phyloP scores from a whole-genome alignment of 1,140 invertebrate genomes.

The Theocolax elegans region DNA sequence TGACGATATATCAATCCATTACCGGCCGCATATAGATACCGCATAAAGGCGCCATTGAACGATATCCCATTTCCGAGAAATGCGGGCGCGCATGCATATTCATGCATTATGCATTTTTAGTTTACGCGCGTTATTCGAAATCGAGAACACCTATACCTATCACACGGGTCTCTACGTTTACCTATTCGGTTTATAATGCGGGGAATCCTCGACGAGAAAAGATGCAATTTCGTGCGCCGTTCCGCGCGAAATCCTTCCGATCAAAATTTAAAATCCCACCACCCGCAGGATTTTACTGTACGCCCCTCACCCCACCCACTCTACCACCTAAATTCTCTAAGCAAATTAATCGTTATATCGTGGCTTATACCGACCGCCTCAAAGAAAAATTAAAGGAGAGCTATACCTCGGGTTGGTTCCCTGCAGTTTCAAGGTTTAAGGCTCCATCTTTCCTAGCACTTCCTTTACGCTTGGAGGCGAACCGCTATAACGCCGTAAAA shows the following conservation, averaged over 20 bases:
- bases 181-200: too few relatives aligned
- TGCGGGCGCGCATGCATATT: neutral
- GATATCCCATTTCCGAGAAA: neutral
- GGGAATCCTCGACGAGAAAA: neutral
- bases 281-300: too few relatives aligned
- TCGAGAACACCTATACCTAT: neutral
- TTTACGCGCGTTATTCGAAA: conserved; percentile 29
- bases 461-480: neutral
- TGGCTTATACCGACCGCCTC: neutral
- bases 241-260: conserved; percentile 20
- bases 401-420: neutral
- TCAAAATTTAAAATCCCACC: conserved; percentile 29
- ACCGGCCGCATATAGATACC: too few relatives aligned
- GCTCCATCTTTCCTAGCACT: neutral
- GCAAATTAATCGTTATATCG: conserved; percentile 4
- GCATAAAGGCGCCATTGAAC: too few relatives aligned
- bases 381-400: conserved; percentile 9
- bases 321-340: neutral
- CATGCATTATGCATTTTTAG: conserved; percentile 34
- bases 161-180: too few relatives aligned
- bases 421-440: neutral
- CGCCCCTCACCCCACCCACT: too few relatives aligned
- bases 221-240: conserved; percentile 31
- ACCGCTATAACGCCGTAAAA: conserved; percentile 25
- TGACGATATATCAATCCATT: too few relatives aligned